Base-by-base conservation (phyloP, 2,797 vertebrate genomes). In the Eutrigla gurnardus region DNA sequence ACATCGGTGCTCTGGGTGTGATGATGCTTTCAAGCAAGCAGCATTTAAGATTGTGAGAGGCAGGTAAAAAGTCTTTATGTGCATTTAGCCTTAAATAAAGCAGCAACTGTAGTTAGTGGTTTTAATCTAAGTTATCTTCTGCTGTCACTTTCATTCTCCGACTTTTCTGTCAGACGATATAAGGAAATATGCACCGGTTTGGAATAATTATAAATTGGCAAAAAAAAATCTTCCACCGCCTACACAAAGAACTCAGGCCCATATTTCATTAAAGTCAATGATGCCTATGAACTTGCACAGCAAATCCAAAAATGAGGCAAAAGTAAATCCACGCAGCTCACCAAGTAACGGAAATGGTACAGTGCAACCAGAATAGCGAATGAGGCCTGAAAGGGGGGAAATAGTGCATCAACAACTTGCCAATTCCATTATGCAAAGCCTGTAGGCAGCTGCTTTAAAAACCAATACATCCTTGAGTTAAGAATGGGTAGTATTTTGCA, bases 261-360 rank as follows among this genome's bases (percentile, higher is more conserved):
- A 72, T 75, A 63, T 80, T 87, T 87, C 73, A 80, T 87, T 77
- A 81, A 67, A 89, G 65, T 40, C 64, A 81, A 76, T 73, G 80
- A 83, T 80, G 58, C 73, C 72, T 70, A 49, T 70, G 54, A 83
- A 78, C 73, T 62, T 75, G 59, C 65, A 76, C 65, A 65, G 76
- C 69, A 77, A 78, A 85, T 80, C n/a, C 69, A 78, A 72, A 86
- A 76, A 74, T n/a, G 52, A 71, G 40, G 71, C 52, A 49, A 60
- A 73, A 85, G 85, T 84, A 81, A 79, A 73, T 81, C 81, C 74
- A 33, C 42, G 65, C 65, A 66, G 58, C 57, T 78, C 74, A 77
- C 77, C 59, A 63, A 78, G 73, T 68, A 46, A 55, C 18, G 17
- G 36, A 75, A 81, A 77, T 69, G 64, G 45, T 55, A 73, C 67